Evolutionary conservation across 2,888 invertebrate species (phyloP), one percentile per base, ranked within the genome.

Genomic region (Scotopteryx bipunctaria): DNA sequence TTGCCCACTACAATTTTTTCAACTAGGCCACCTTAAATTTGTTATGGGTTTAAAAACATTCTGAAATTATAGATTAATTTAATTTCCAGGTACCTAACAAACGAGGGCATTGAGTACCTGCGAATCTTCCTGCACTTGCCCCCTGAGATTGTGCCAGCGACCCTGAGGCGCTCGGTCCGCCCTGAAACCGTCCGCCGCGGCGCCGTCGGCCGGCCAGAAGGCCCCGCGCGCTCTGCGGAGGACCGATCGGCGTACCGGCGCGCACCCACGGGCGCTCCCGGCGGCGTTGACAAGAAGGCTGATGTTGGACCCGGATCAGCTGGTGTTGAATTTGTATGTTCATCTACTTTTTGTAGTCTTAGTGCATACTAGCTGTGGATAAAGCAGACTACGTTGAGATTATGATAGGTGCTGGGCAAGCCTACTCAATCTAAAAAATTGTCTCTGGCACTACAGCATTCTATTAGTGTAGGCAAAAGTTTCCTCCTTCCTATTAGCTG

Each of bases 71-170:
- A 19, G n/a, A 15, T 35, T 33, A 29, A 33, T 16, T 3, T 32
- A 19, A 6, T 33, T 69, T 72, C n/a, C 64, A 93, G 93, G 93
- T 98, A 98, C 89, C 92, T 99, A 67, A 99, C 98, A 63, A 99
- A 99, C 82, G 98, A 99, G 76, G 99, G 99, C 66, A 99, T 99
- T 81, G 97, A 97, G 82, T 99, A 98, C 86, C 91, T 99, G 64
- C 93, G 99, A 64, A 96, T 96, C 76, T 99, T 96, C 90, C 93
- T 99, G 61, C 98, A 99, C 79, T 92, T 99, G 76, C 99, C 99
- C 5, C 95, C 98, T 59, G 99, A 99, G 93, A 99, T 99, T 87
- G 99, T 99, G 23, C 99, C 99, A 27, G 95, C 98, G 1, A 99
- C 99, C 0, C 92, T 99, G 63, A 99, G 98, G 91, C 94, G 98